Evolutionary conservation across 2,113 vertebrate species (phyloP).

Genomic region (Calidris pygmaea): DNA sequence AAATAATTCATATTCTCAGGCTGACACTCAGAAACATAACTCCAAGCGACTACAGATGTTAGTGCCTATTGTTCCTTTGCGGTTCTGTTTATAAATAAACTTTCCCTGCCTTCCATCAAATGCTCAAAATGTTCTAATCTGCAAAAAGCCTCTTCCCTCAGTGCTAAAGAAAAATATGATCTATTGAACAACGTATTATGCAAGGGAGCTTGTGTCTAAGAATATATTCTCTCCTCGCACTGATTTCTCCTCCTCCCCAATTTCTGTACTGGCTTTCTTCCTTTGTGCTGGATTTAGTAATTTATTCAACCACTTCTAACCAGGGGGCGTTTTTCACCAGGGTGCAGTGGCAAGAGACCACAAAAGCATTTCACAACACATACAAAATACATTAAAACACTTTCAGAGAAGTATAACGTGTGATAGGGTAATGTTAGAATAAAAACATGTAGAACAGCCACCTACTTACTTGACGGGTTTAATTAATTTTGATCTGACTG

Average conservation of each 20-base stretch:
- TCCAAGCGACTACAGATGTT: slow-evolving; percentile 52
- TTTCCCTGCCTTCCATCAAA: slow-evolving; percentile 39
- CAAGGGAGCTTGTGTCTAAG: slow-evolving; percentile 53
- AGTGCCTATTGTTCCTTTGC: slow-evolving; percentile 43
- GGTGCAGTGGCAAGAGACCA: slow-evolving; percentile 62
- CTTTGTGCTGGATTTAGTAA: slow-evolving; percentile 67
- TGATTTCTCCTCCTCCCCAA: slow-evolving; percentile 50
- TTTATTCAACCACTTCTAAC: slow-evolving; percentile 67
- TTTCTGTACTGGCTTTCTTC: slow-evolving; percentile 23
- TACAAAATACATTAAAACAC: slow-evolving; percentile 58
- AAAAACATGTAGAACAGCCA: slow-evolving; percentile 61
- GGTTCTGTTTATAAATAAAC: slow-evolving; percentile 44
- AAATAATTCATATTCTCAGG: slow-evolving; percentile 63
- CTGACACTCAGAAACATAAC: slow-evolving; percentile 31
- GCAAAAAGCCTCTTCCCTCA: slow-evolving; percentile 38
- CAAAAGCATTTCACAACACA: slow-evolving; percentile 51
- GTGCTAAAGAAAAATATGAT: slow-evolving; percentile 41
- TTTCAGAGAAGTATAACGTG: not conserved
- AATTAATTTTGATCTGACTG: slow-evolving; percentile 72
- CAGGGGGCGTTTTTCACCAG: slow-evolving; percentile 59
- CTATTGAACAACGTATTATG: slow-evolving; percentile 62
- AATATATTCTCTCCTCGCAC: slow-evolving; percentile 24
- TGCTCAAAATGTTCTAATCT: slow-evolving; percentile 41
- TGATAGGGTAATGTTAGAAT: slow-evolving; percentile 57
- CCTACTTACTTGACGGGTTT: slow-evolving; percentile 59